Evolutionary conservation across 2,113 vertebrate genomes (phyloP), one percentile per base, ranked within the genome.

Genomic region (Scopus umbretta): DNA sequence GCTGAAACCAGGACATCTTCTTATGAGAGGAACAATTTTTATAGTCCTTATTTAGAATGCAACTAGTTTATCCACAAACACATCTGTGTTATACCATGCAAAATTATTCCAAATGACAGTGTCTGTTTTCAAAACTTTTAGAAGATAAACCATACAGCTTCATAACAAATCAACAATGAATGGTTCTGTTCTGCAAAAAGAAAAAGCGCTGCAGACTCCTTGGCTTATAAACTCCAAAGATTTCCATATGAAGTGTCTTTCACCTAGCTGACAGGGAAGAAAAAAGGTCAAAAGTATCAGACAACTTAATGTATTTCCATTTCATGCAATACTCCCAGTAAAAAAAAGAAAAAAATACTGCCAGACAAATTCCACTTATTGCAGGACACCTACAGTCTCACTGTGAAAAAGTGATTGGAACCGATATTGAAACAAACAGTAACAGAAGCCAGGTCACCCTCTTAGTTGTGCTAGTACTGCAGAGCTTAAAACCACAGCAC

Each of bases 21-120:
- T n/a, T n/a, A 18, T 0, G 0, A 63, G 7, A 55, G 7, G 6
- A 72, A 67, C 9, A 18, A 34, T 1, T 36, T 84, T 67, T 47
- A 53, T 6, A 80, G 38, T 5, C 12, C 20, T 50, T 71, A 63
- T 30, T 81, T 63, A 72, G n/a, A 70, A 84, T 13, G 15, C 10
- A 16, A 73, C 13, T 32, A 26, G 23, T 79, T 88, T 72, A 93
- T 79, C 27, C 32, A 83, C 45, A 91, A 56, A 21, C 4, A 26
- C 6, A 26, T 16, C 47, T 50, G 32, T 45, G 23, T 79, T 67
- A 55, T 7, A 89, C 13, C 10, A 58, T 9, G 30, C 13, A 79
- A 72, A 87, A 34, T n/a, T 58, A 81, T 47, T 47, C 40, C 40
- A 59, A 90, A 66, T 40, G 2, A 82, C 32, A 61, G 25, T 36